Conservation (phyloP, 2,888 invertebrate species). For the Spodoptera littoralis region DNA sequence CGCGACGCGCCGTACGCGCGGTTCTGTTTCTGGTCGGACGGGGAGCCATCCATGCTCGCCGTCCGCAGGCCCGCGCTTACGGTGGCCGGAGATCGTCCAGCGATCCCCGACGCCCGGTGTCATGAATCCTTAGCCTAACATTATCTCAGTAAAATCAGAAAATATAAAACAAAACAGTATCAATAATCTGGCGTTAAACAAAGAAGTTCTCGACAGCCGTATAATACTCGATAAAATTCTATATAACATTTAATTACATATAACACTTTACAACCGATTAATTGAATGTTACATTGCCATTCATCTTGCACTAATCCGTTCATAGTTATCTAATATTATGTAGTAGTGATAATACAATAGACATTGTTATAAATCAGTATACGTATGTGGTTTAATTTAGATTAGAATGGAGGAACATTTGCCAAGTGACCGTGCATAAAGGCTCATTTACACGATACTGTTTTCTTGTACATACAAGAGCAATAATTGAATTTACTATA, state of each 20-base stretch:
- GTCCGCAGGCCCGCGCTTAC: too few relatives aligned
- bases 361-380: conserved; percentile 41
- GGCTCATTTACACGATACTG: too few relatives aligned
- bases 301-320: conserved; percentile 26
- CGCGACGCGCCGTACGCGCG: too few relatives aligned
- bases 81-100: too few relatives aligned
- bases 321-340: conserved; percentile 10
- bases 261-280: conserved; percentile 27
- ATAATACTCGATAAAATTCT: background rate
- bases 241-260: too few relatives aligned
- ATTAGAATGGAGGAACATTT: conserved; percentile 41
- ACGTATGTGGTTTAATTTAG: conserved; percentile 35
- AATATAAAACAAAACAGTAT: conserved; percentile 15
- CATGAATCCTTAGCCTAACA: too few relatives aligned
- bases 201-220: conserved; percentile 8
- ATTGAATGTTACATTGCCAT: conserved; percentile 27
- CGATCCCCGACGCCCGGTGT: too few relatives aligned
- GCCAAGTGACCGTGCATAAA: conserved; percentile 36
- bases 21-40: too few relatives aligned
- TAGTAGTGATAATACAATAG: conserved; percentile 29
- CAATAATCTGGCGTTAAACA: conserved; percentile 29
- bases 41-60: too few relatives aligned
- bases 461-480: too few relatives aligned
- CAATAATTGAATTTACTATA: too few relatives aligned
- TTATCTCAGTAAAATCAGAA: conserved; percentile 5